Base-by-base conservation (phyloP, 2,888 invertebrate species). In the Euplagia quadripunctaria region DNA sequence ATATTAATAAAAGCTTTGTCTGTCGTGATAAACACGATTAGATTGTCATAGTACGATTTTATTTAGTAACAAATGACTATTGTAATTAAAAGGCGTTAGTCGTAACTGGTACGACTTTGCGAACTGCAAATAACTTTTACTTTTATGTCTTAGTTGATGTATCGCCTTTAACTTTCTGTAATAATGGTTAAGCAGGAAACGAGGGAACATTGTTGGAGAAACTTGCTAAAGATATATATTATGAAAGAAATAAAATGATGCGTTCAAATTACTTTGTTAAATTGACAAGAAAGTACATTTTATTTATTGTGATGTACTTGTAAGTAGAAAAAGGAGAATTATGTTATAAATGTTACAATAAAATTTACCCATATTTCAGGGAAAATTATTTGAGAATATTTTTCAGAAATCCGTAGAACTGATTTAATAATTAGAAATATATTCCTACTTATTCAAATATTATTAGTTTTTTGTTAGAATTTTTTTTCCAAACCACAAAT, bases 71-170 rank as follows among this genome's bases (percentile, higher is more conserved):
- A 75, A 79, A 82, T 49, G 68, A 72, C 65, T 61, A 41, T 46
- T 20, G 64, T 74, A 71, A 79, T 70, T 70, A 72, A 64, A 31
- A 31, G 52, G 16, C 65, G 20, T 5, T 16, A 66, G n/a, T 73
- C 79, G 84, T 82, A 81, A 76, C 82, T 74, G 82, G 82, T 68
- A 83, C 84, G 70, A 68, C 5, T 70, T 68, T 41, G 55, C 61
- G n/a, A 66, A 68, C 64, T 67, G 43, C 64, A 51, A 63, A 17
- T 46, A 68, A 70, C 63, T 64, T 70, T 74, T 70, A 58, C 64
- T 68, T 67, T 46, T 67, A 63, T 46, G 61, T 64, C 67, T 70
- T 73, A 43, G 31, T 31, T 70, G 51, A 73, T 61, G 61, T 58
- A 58, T 64, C 58, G 58, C 9, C 49, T 66, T 49, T 51, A 49